These are phyloP conservation scores for Nothura maculosa DNA, from an alignment of 2,797 vertebrate genomes.

Conservation along the genomic window DNA sequence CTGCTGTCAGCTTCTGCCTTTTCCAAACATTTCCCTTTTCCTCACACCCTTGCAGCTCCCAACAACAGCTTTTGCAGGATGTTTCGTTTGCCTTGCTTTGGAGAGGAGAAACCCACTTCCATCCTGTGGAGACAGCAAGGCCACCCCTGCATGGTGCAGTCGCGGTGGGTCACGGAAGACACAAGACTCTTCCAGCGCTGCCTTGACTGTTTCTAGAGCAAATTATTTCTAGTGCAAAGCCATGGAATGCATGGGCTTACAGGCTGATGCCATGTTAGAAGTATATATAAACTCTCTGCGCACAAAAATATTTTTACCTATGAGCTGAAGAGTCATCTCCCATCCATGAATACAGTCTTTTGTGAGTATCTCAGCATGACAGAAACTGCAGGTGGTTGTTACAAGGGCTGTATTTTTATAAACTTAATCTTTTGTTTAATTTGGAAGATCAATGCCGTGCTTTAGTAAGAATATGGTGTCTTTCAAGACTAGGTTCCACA, in stretches of 20 bases:
- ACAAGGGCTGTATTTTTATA: background rate
- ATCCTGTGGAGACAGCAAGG: background rate
- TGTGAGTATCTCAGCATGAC: background rate
- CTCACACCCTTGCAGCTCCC: background rate
- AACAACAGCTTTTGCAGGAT: background rate
- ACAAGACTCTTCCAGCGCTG: background rate
- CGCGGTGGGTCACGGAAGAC: accelerated
- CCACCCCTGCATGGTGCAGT: background rate
- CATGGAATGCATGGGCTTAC: background rate
- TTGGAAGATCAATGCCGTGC: background rate
- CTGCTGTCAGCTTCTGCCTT: background rate
- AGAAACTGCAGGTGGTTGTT: background rate
- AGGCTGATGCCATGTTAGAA: background rate
- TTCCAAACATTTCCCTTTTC: background rate
- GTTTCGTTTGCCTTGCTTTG: background rate
- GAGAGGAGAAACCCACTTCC: background rate
- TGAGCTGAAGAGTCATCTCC: background rate
- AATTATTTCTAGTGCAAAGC: too few species aligned
- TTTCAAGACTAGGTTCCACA: background rate
- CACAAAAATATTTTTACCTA: background rate
- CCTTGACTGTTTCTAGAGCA: background rate
- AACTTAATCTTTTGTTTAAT: background rate
- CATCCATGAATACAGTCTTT: background rate
- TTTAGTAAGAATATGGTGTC: background rate
- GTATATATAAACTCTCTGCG: background rate